Percentiles rank a stretch among this genome's conserved stretches.
Evolutionary conservation across 1,140 invertebrate genomes (phyloP).

Genomic region (Bombus cullumanus): DNA sequence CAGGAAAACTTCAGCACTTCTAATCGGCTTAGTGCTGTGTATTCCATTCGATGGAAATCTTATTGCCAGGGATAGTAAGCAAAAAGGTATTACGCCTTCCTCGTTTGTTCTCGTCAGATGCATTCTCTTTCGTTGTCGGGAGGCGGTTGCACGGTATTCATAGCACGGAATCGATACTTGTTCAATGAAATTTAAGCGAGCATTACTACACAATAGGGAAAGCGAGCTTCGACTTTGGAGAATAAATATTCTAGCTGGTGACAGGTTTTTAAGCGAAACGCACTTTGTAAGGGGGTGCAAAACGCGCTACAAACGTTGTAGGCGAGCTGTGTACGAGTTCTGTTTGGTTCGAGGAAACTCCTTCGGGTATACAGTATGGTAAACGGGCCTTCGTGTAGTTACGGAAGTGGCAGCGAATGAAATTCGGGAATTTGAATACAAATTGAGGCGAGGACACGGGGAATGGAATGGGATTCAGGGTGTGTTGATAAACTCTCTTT

Average conservation of each 20-base stretch:
- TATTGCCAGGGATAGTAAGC: too few relatives aligned
- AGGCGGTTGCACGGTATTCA: neutral
- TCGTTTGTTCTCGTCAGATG: too few relatives aligned
- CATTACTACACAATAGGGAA: neutral
- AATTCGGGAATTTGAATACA: constrained; percentile 32
- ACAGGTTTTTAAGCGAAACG: neutral
- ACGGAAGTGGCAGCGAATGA: neutral
- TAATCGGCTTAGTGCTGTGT: too few relatives aligned
- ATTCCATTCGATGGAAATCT: too few relatives aligned
- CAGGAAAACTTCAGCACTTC: too few relatives aligned
- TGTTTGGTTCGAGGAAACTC: constrained; percentile 14
- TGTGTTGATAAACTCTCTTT: neutral
- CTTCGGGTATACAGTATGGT: constrained; percentile 17
- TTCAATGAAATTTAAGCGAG: neutral
- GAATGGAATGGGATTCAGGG: neutral
- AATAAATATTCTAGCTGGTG: neutral
- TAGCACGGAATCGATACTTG: neutral
- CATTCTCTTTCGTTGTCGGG: neutral
- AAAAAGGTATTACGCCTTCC: too few relatives aligned
- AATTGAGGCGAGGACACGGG: constrained; percentile 12
- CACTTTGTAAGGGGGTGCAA: neutral
- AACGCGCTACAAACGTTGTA: neutral
- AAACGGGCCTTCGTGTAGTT: neutral
- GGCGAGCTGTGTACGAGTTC: neutral
- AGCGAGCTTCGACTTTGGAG: neutral